A percentile compares a stretch with the other conserved stretches of the same genome.
Conservation (phyloP, 2,888 invertebrate species). For the Silvanus unidentatus region DNA sequence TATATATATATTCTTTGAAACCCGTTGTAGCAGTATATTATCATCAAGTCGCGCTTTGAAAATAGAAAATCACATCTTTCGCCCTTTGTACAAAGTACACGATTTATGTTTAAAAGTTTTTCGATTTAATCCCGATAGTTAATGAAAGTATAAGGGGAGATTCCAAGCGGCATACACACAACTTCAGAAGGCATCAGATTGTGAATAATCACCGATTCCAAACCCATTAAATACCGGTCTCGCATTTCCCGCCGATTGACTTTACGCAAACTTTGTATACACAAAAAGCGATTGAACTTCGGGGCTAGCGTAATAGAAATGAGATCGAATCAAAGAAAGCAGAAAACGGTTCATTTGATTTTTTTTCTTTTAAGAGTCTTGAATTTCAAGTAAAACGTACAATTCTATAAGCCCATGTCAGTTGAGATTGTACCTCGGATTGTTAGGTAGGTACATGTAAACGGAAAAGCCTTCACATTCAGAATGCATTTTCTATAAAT, state of each 20-base stretch:
- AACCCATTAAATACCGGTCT: slow-evolving; percentile 36
- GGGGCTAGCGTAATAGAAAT: slow-evolving; percentile 33
- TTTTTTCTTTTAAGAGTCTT: slow-evolving; percentile 23
- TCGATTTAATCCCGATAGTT: slow-evolving; percentile 37
- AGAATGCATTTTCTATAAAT: neutral
- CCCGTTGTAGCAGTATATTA: slow-evolving; percentile 34
- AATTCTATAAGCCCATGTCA: slow-evolving; percentile 9
- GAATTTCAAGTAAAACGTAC: slow-evolving; percentile 19
- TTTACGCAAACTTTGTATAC: slow-evolving; percentile 40
- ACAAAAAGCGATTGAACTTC: slow-evolving; percentile 37
- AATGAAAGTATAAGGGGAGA: slow-evolving; percentile 30
- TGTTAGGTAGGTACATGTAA: too few species aligned
- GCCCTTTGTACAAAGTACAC: slow-evolving; percentile 25
- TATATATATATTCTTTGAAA: slow-evolving; percentile 28
- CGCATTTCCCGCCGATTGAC: slow-evolving; percentile 36
- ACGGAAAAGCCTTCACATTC: slow-evolving; percentile 14
- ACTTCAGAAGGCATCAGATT: slow-evolving; percentile 30
- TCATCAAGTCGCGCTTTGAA: slow-evolving; percentile 33
- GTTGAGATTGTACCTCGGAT: slow-evolving; percentile 15
- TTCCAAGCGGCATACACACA: slow-evolving; percentile 10
- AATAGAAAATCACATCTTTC: slow-evolving; percentile 34
- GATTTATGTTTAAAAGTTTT: slow-evolving; percentile 38
- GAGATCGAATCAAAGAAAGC: slow-evolving; percentile 37
- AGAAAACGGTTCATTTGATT: slow-evolving; percentile 38
- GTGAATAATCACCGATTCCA: slow-evolving; percentile 41